Base-by-base conservation (phyloP, 2,888 invertebrate species). In the Cheilosia pagana region DNA sequence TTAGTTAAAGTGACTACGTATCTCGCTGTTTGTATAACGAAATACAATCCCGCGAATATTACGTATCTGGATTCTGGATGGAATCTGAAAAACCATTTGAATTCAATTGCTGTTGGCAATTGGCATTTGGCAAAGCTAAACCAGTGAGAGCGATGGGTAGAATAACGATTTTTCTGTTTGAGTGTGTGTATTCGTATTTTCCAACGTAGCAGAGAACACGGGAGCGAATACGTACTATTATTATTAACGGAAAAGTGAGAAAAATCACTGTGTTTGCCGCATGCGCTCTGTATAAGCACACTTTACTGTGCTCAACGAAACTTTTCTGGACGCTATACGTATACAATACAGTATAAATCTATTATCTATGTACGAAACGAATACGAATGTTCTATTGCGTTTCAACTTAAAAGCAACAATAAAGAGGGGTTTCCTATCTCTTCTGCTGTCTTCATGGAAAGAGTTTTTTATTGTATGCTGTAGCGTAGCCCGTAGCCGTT, bases 21-120 rank as follows among this genome's bases (percentile, higher is more conserved):
- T 62, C 45, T 63, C 43, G 7, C 41, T 31, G 52, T 77, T 77
- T 77, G 68, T 68, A 70, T 77, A 77, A 77, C 68, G 60, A 68
- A 68, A 77, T 23, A 41, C 43, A 57, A 59, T 43, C 50, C 31
- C 60, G 41, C 68, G 35, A 53, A 68, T 45, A 19, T 77, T 70
- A 76, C 68, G 68, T 62, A 25, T 60, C 35, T 35, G 35, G 35
- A 25, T 5, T 25, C 25, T 25, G 25, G 28, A n/a, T n/a, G n/a
- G n/a, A n/a, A n/a, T n/a, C n/a, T 21, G 60, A 10, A 25, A 0
- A 59, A 39, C 23, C 25, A 39, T 57, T 60, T 60, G 43, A 60
- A 39, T 57, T 60, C 67, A 52, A 60, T 68, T 60, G 41, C 5
- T 45, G 52, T 16, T 43, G 7, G 35, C 31, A 31, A 28, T n/a